phyloP scores from a whole-genome alignment of 2,797 vertebrate genomes.

The Benthosema pterotum region DNA sequence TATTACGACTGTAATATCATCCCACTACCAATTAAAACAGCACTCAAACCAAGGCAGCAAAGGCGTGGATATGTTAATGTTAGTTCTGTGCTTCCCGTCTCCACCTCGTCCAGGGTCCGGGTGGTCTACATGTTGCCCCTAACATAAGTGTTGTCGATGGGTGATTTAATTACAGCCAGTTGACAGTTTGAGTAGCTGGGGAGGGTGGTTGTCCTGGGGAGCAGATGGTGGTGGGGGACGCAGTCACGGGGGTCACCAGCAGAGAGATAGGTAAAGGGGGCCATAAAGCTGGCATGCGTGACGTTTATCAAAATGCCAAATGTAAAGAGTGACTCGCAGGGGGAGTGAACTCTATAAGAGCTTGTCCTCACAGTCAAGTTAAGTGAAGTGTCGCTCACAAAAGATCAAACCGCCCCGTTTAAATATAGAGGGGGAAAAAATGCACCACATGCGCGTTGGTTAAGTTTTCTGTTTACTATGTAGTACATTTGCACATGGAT shows the following conservation, averaged over 20 bases:
- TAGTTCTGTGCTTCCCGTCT: constrained; percentile 2
- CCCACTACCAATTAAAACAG: too few relatives aligned
- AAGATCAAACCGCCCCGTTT: constrained; percentile 25
- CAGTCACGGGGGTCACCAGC: constrained; percentile 24
- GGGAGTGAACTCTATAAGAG: constrained; percentile 46
- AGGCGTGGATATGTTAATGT: too few relatives aligned
- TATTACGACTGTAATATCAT: too few relatives aligned
- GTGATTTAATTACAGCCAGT: constrained; percentile 72
- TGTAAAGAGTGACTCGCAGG: constrained; percentile 48
- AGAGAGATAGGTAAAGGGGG: constrained; percentile 13
- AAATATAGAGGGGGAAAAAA: background rate
- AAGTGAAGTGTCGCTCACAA: constrained; percentile 40
- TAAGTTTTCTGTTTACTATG: too few relatives aligned
- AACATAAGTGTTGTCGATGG: constrained; percentile 30
- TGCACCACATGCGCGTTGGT: too few relatives aligned
- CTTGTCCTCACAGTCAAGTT: constrained; percentile 34
- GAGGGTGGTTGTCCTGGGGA: constrained; percentile 10
- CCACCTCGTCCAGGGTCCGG: constrained; percentile 17
- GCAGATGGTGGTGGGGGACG: constrained; percentile 18
- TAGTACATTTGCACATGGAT: constrained; percentile 1
- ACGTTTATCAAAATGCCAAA: constrained; percentile 72
- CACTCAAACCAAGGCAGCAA: too few relatives aligned
- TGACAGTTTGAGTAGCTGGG: constrained; percentile 73
- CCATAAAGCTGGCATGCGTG: constrained; percentile 29
- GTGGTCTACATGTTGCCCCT: constrained; percentile 14